Evolutionary conservation across 2,797 vertebrate genomes (phyloP).

Genomic region (Lutjanus campechanus): DNA sequence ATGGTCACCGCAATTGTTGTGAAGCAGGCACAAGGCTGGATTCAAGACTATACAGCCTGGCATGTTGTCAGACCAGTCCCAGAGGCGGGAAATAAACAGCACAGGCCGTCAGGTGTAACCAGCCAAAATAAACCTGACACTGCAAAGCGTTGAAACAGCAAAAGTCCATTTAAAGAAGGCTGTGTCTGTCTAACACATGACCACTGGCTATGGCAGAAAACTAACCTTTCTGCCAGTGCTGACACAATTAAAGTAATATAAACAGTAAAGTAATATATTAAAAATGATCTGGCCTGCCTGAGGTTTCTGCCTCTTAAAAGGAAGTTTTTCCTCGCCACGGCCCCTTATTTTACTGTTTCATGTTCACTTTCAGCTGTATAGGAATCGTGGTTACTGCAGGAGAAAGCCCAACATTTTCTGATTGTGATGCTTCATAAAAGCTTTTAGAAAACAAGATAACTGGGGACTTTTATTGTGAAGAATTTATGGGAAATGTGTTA

Average conservation of each 20-base stretch:
- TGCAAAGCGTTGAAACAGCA: slow-evolving; percentile 4
- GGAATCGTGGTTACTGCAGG: no score
- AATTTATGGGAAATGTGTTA: no score
- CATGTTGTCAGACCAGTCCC: slow-evolving; percentile 64
- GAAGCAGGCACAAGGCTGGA: slow-evolving; percentile 41
- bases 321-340: no score
- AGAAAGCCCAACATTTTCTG: no score
- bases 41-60: slow-evolving; percentile 44
- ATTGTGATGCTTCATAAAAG: no score
- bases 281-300: background rate
- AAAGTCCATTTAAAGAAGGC: background rate
- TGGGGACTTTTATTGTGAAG: no score
- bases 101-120: slow-evolving; percentile 47
- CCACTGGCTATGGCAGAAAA: slow-evolving; percentile 4
- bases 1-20: slow-evolving; percentile 37
- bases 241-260: background rate
- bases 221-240: background rate
- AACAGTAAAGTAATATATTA: no score
- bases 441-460: no score
- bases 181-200: background rate
- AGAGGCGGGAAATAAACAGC: slow-evolving; percentile 37
- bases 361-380: no score
- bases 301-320: no score
- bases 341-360: no score
- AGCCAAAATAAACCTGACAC: slow-evolving; percentile 43